Conservation (phyloP, 2,797 vertebrate genomes). For the Tapera naevia region DNA sequence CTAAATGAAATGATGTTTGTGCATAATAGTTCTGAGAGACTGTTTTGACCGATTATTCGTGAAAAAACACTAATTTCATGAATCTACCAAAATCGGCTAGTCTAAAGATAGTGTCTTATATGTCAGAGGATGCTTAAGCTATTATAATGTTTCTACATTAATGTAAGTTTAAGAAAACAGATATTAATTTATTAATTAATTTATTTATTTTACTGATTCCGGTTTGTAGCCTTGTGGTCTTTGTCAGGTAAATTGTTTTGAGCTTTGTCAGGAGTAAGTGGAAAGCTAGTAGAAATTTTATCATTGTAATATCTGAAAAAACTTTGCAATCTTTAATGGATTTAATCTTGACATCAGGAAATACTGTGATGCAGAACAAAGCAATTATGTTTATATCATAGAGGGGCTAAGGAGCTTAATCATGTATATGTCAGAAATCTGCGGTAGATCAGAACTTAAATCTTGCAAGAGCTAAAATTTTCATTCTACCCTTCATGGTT, state of each 20-base stretch:
- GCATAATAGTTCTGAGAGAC: not conserved
- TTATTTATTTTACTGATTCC: not conserved
- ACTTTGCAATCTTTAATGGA: conserved; percentile 1
- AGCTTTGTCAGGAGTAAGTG: not conserved
- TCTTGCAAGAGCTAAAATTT: not conserved
- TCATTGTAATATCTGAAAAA: not conserved
- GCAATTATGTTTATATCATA: conserved; percentile 7
- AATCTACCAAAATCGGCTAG: not conserved
- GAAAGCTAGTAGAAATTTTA: not conserved
- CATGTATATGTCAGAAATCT: not conserved
- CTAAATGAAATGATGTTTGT: not conserved
- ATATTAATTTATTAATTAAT: not conserved
- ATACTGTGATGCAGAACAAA: conserved; percentile 30
- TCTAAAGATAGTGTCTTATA: not conserved
- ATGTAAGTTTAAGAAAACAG: not conserved
- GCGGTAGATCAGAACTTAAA: not conserved
- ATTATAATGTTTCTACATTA: not conserved
- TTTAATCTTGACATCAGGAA: conserved; percentile 31
- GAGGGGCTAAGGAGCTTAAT: not conserved
- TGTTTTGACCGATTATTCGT: not conserved
- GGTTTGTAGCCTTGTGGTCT: not conserved
- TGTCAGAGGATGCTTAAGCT: not conserved
- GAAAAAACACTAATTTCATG: not conserved
- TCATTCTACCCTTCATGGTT: not conserved
- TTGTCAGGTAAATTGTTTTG: not conserved